Percentiles rank a stretch among this genome's conserved stretches.
phyloP scores from a whole-genome alignment of 2,888 invertebrate species.

The Spilosoma lubricipeda region DNA sequence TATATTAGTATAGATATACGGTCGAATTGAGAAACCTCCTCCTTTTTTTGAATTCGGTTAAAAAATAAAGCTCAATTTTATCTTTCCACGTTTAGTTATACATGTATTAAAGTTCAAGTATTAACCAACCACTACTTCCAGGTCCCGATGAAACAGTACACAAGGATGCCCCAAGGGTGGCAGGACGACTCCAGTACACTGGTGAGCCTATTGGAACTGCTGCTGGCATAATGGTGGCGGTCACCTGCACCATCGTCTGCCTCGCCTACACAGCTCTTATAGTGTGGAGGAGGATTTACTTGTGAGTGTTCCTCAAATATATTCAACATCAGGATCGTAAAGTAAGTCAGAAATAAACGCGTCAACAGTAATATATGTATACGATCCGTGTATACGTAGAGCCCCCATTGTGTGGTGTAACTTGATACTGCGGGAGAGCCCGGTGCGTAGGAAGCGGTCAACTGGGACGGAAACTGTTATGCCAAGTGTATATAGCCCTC shows the following conservation, averaged over 20 bases:
- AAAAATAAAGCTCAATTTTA: too few species aligned
- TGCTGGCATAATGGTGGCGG: conserved; percentile 78
- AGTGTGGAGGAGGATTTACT: conserved; percentile 78
- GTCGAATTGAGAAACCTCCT: too few species aligned
- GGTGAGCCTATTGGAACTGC: conserved; percentile 72
- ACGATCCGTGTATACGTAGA: conserved; percentile 40
- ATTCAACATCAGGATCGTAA: conserved; percentile 1
- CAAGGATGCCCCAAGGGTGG: conserved; percentile 65
- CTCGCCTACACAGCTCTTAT: conserved; percentile 77
- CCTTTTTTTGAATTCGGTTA: too few species aligned
- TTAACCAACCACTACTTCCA: conserved; percentile 32
- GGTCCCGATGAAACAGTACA: conserved; percentile 61
- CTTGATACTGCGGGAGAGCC: conserved; percentile 60
- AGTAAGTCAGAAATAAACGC: neutral
- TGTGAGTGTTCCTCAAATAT: conserved; percentile 63
- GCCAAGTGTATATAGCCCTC: conserved; percentile 44
- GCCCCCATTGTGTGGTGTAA: conserved; percentile 67
- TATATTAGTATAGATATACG: too few species aligned
- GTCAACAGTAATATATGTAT: conserved; percentile 11
- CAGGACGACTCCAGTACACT: conserved; percentile 54
- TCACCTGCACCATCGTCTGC: conserved; percentile 76
- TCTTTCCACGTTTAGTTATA: too few species aligned
- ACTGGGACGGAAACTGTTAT: conserved; percentile 67
- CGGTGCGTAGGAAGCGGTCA: conserved; percentile 78
- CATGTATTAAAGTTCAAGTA: too few species aligned